Percentiles rank a stretch among this genome's conserved stretches.
phyloP scores from a whole-genome alignment of 2,797 vertebrate genomes.

The Tokudaia muenninki region DNA sequence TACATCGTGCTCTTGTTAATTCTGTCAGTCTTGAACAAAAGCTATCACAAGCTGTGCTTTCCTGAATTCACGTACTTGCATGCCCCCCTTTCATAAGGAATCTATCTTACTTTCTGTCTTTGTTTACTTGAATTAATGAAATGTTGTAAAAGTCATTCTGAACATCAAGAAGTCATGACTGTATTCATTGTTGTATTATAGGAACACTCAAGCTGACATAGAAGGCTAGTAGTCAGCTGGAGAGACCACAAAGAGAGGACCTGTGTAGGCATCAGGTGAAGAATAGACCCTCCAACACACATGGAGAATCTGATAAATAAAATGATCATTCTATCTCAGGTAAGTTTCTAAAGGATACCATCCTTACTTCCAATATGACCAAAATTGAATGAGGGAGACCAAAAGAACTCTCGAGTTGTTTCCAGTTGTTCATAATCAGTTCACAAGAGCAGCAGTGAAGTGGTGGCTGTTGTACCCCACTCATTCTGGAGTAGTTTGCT shows the following conservation, averaged over 20 bases:
- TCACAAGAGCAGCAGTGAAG: slow-evolving; percentile 12
- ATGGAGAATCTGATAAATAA: background rate
- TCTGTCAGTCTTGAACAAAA: slow-evolving; percentile 15
- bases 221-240: background rate
- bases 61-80: background rate
- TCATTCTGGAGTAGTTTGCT: slow-evolving; percentile 26
- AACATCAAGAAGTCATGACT: background rate
- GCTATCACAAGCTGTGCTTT: background rate
- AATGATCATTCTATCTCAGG: background rate
- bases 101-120: background rate
- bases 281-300: background rate
- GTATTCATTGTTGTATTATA: background rate
- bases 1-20: background rate
- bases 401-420: background rate
- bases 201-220: background rate
- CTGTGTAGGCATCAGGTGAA: background rate
- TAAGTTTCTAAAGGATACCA: background rate
- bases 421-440: background rate
- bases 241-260: background rate
- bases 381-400: background rate
- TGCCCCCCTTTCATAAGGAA: background rate
- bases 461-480: background rate
- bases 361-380: background rate
- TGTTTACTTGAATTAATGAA: background rate
- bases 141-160: background rate